Percentiles rank a stretch among this genome's conserved stretches.
phyloP scores from a whole-genome alignment of 2,113 vertebrate genomes.

The Natator depressus region DNA sequence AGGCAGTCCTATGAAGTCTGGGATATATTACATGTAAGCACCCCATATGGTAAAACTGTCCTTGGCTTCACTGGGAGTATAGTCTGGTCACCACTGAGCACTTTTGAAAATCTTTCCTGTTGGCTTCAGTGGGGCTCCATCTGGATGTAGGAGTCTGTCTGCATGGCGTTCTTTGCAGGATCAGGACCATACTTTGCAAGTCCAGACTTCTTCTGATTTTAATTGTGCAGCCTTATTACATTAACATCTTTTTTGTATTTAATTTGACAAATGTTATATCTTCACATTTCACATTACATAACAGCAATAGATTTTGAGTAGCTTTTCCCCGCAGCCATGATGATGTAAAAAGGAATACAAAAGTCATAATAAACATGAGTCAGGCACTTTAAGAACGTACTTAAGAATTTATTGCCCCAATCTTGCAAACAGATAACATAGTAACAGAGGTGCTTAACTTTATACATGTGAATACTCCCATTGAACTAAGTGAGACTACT shows the following conservation, averaged over 20 bases:
- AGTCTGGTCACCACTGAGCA: not conserved
- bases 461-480: rapidly evolving
- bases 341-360: not conserved
- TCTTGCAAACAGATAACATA: not conserved
- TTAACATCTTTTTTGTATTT: not conserved
- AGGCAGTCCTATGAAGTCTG: not conserved
- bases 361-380: not conserved
- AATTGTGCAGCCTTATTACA: not conserved
- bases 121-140: not conserved
- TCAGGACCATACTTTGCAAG: not conserved
- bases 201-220: not conserved
- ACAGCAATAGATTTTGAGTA: not conserved
- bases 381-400: not conserved
- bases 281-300: not conserved
- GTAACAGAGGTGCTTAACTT: not conserved
- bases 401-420: not conserved
- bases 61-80: not conserved
- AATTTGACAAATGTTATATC: not conserved
- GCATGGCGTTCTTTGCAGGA: not conserved
- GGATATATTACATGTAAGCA: not conserved
- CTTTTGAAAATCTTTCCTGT: not conserved
- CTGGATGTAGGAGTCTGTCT: not conserved
- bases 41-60: not conserved
- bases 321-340: not conserved
- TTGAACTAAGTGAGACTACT: not conserved